Base-by-base conservation (phyloP, 1,140 invertebrate species). In the Drosophila kikkawai region DNA sequence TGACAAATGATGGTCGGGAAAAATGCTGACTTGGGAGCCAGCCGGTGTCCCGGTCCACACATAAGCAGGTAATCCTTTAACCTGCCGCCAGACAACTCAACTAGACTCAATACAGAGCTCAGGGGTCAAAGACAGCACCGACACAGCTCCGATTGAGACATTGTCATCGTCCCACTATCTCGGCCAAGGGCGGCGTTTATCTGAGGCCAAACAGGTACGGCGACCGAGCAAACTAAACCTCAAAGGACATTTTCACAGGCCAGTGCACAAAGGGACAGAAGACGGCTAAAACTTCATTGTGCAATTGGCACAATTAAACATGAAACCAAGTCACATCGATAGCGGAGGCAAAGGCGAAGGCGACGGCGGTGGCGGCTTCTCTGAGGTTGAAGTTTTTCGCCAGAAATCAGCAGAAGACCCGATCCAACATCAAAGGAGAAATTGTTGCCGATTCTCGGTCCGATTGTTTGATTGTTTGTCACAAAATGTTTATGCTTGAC, bases 401-500 rank as follows among this genome's bases (percentile, higher is more conserved):
- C 56, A 44, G 75, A 79, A 82, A 65, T 76, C 73, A 36, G 69
- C 69, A 37, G 11, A 61, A 12, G 15, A 53, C 17, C 26, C 48
- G 34, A 44, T 59, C 45, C 51, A 74, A 82, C 85, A 67, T 84
- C 78, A 82, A 75, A 75, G 58, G 26, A 53, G 32, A 64, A 55
- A 56, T 69, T 68, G 63, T 74, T 42, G 61, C 66, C 53, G 67
- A 64, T 48, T 64, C 63, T 61, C 37, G 65, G 41, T 36, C 67
- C 83, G 68, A 83, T 83, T 87, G 84, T 88, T 88, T 84, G 80
- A 90, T 88, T 88, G 84, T 88, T 90, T 90, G 85, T 74, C 70
- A 53, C 74, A 84, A 90, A 90, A 90, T 88, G 80, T 88, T 90
- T 88, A 84, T 90, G 84, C 85, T 90, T 88, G 84, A 88, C 85